A percentile compares a stretch with the other conserved stretches of the same genome.
Evolutionary conservation across 2,888 invertebrate genomes (phyloP).

Genomic region (Caenorhabditis angaria): DNA sequence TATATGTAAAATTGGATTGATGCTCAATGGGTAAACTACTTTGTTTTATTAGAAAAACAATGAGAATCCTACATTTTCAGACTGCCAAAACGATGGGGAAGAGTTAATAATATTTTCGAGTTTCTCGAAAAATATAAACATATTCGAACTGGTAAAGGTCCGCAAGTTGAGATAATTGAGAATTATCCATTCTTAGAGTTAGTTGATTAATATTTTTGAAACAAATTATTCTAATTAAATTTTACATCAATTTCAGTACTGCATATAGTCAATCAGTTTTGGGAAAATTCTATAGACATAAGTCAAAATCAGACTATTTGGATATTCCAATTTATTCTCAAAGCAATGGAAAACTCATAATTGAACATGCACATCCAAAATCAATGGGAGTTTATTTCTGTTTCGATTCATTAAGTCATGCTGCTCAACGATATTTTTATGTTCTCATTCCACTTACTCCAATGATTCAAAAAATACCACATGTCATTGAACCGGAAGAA

Average conservation of each 20-base stretch:
- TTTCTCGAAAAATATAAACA: constrained; percentile 20
- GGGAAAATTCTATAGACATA: neutral
- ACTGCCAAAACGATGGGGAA: constrained; percentile 30
- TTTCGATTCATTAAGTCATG: neutral
- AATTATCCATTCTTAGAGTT: constrained; percentile 12
- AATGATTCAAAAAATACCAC: neutral
- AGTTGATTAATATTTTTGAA: neutral
- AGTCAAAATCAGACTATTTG: neutral
- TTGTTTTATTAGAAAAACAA: neutral
- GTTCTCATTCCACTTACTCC: neutral
- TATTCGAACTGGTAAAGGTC: constrained; percentile 6
- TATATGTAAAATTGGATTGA: constrained; percentile 27
- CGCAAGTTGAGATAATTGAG: constrained; percentile 1
- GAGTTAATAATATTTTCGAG: constrained; percentile 13
- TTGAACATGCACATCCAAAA: neutral
- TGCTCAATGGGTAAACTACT: constrained; percentile 24
- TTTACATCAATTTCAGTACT: neutral
- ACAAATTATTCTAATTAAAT: neutral
- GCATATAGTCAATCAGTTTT: neutral
- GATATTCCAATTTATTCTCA: neutral
- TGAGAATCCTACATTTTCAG: constrained; percentile 3
- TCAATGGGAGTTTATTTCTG: neutral
- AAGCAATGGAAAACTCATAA: neutral
- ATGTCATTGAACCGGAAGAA: neutral
- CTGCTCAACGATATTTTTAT: neutral